These are phyloP conservation scores for Calidris pygmaea DNA, from an alignment of 2,113 vertebrate species.

Conservation along the genomic window DNA sequence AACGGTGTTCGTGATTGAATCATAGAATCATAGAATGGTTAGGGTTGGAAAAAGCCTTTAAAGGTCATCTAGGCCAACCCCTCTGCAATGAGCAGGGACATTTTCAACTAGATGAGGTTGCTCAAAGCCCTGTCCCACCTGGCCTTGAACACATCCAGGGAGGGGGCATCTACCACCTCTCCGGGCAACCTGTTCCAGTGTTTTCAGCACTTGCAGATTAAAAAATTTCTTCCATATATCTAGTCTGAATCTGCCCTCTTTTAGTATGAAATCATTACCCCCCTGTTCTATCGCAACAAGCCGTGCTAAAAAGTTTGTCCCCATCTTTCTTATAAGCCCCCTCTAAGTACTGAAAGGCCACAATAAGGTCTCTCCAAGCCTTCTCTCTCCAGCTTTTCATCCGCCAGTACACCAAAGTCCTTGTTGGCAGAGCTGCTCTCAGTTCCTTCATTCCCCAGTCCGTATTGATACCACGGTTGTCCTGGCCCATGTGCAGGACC, in stretches of 20 bases:
- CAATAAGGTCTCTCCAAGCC: not conserved
- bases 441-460: accelerated
- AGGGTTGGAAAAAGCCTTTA: not conserved
- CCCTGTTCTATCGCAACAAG: too few species aligned
- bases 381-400: not conserved
- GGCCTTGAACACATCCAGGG: not conserved
- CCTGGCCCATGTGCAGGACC: not conserved
- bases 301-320: too few species aligned
- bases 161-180: not conserved
- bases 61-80: not conserved
- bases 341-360: not conserved
- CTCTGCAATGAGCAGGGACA: too few species aligned
- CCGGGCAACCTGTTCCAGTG: too few species aligned
- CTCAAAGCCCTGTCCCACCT: not conserved
- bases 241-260: not conserved
- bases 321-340: too few species aligned
- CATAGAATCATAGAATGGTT: not conserved
- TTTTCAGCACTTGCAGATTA: too few species aligned
- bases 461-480: not conserved
- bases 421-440: not conserved
- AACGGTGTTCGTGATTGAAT: not conserved
- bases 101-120: not conserved
- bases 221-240: not conserved
- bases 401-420: too few species aligned
- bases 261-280: not conserved